Evolutionary conservation across 2,888 invertebrate species (phyloP).

Genomic region (Aethes cnicana): DNA sequence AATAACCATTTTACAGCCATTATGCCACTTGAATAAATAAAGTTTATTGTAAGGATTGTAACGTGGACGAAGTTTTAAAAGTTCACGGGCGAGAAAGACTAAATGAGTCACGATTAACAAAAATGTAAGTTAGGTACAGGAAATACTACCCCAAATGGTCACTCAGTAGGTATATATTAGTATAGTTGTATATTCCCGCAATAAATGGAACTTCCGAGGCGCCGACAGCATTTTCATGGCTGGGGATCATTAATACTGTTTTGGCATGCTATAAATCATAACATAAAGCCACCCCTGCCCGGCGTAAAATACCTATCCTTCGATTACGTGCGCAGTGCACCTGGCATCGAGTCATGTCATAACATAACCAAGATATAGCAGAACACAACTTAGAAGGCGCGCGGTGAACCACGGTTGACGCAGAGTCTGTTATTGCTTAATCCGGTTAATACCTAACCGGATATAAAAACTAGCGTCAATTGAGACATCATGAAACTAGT

Average conservation of each 20-base stretch:
- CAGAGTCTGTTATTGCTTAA: too few species aligned
- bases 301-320: conserved; percentile 35
- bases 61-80: conserved; percentile 8
- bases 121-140: background rate
- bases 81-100: background rate
- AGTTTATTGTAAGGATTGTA: background rate
- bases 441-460: too few species aligned
- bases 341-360: too few species aligned
- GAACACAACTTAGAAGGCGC: too few species aligned
- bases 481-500: background rate
- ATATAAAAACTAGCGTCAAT: background rate
- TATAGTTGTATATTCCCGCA: conserved; percentile 2
- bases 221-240: conserved; percentile 52
- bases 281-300: conserved; percentile 49
- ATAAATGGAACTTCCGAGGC: conserved; percentile 48
- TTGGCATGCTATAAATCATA: conserved; percentile 51
- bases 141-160: conserved; percentile 8
- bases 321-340: too few species aligned
- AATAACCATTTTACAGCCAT: conserved; percentile 30
- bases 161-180: background rate
- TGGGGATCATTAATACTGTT: conserved; percentile 55
- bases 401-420: too few species aligned
- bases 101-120: conserved; percentile 2
- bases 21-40: conserved; percentile 25
- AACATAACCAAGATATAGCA: too few species aligned